Conservation (phyloP, 2,113 vertebrate genomes). For the Mormoops blainvillei region DNA sequence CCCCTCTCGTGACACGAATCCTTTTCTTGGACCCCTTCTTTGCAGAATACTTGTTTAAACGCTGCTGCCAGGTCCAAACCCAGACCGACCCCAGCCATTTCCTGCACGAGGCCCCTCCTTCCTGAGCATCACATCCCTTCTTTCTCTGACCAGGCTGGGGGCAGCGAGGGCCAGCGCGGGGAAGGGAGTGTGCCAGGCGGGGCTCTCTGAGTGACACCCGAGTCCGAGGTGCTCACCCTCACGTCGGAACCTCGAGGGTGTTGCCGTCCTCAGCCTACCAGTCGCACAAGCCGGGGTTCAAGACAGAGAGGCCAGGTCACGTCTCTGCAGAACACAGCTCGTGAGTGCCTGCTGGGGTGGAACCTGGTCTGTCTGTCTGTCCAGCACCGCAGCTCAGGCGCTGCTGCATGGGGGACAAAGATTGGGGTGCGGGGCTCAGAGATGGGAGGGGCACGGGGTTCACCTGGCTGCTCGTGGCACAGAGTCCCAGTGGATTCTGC, state of each 20-base stretch:
- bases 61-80: not conserved
- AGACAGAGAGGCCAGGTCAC: slow-evolving; percentile 69
- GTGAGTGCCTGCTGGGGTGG: slow-evolving; percentile 70
- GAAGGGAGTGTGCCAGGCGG: not conserved
- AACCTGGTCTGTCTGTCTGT: slow-evolving; percentile 71
- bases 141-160: not conserved
- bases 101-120: not conserved
- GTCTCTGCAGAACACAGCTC: slow-evolving; percentile 70
- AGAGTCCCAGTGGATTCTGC: not conserved
- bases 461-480: not conserved
- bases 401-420: slow-evolving; percentile 5
- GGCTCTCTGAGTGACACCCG: too few species aligned
- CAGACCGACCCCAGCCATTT: not conserved
- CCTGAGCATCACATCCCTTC: not conserved
- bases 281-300: slow-evolving; percentile 33
- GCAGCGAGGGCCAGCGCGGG: fast-evolving
- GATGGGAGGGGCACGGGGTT: fast-evolving
- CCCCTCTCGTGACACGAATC: not conserved
- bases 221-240: not conserved
- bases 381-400: slow-evolving; percentile 32
- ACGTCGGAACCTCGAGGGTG: not conserved
- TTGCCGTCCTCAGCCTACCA: not conserved
- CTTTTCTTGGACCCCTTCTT: not conserved
- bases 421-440: not conserved
- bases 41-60: not conserved